These are phyloP conservation scores for Eurystomus glaucurus DNA, from an alignment of 2,797 vertebrate genomes.

Conservation along the genomic window DNA sequence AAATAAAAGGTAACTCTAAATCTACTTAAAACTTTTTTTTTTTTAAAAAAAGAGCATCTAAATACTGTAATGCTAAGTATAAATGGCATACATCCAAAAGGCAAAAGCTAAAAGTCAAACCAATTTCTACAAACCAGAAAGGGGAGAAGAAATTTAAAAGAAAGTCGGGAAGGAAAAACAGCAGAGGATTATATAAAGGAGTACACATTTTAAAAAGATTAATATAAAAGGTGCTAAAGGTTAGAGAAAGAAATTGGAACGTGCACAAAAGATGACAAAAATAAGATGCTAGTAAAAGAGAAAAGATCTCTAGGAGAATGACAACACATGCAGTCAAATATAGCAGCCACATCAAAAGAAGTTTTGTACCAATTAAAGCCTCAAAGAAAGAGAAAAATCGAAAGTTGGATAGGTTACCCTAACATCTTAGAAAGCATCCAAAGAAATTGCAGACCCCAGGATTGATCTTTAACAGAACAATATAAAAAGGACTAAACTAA, in stretches of 20 bases:
- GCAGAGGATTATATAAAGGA: background rate
- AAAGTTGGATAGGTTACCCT: background rate
- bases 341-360: conserved; percentile 50
- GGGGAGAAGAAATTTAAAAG: background rate
- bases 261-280: background rate
- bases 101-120: background rate
- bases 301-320: background rate
- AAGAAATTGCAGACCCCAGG: background rate
- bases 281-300: background rate
- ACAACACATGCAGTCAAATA: conserved; percentile 6
- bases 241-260: conserved; percentile 31
- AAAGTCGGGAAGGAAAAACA: background rate
- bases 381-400: conserved; percentile 27
- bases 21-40: background rate
- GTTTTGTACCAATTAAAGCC: conserved; percentile 41
- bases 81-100: background rate
- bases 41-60: background rate
- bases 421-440: background rate
- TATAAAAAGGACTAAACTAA: background rate
- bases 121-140: conserved; percentile 1
- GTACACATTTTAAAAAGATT: background rate
- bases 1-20: conserved; percentile 3
- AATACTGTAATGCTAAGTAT: background rate
- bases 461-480: background rate
- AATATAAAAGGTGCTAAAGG: conserved; percentile 8